Percentiles rank a stretch among this genome's conserved stretches.
phyloP scores from a whole-genome alignment of 2,113 vertebrate species.

The Gnathonemus echidnorhynchus region DNA sequence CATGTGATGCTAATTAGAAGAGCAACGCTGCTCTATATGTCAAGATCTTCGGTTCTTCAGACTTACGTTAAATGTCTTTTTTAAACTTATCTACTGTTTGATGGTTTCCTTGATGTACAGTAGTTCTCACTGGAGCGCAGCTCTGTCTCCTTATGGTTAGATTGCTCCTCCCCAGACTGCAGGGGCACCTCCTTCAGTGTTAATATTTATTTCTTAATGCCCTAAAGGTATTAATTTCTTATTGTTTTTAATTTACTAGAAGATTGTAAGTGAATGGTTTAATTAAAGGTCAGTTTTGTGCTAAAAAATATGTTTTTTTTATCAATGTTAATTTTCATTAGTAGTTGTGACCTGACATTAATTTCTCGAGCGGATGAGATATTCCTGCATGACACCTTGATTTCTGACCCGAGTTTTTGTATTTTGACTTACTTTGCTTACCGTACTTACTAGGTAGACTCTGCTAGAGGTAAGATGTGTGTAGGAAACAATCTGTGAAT shows the following conservation, averaged over 20 bases:
- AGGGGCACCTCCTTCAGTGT: neutral
- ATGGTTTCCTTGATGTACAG: neutral
- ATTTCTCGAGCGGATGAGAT: neutral
- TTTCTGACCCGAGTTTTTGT: neutral
- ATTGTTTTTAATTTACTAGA: neutral
- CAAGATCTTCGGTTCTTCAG: neutral
- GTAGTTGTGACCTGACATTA: neutral
- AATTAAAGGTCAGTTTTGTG: neutral
- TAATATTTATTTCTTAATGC: neutral
- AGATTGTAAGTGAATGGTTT: neutral
- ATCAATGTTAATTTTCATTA: neutral
- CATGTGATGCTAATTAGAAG: neutral
- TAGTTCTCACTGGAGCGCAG: neutral
- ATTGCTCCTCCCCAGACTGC: neutral
- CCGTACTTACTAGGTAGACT: neutral
- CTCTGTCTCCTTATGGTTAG: neutral
- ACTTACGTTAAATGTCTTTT: neutral
- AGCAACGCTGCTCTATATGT: neutral
- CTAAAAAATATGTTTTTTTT: neutral
- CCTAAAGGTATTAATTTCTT: neutral
- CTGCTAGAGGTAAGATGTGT: neutral
- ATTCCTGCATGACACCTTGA: neutral
- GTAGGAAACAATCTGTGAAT: neutral
- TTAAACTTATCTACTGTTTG: neutral
- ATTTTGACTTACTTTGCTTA: neutral